Conservation (phyloP, 2,113 vertebrate genomes). For the Rutilus rutilus region DNA sequence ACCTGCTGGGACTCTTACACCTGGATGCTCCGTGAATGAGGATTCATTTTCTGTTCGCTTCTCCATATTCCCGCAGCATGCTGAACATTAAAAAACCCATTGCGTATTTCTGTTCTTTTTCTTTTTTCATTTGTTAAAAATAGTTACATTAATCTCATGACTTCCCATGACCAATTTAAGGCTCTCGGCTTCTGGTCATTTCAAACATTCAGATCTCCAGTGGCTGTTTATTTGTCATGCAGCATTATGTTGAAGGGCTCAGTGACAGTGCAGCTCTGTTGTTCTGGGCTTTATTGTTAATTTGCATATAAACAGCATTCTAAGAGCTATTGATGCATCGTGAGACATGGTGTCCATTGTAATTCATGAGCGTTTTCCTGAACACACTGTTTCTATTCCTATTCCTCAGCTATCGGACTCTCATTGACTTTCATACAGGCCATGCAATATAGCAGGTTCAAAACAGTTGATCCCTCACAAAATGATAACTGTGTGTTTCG, state of each 20-base stretch:
- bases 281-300: slow-evolving; percentile 44
- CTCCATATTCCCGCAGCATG: not conserved
- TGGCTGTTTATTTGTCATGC: slow-evolving; percentile 34
- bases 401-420: slow-evolving; percentile 20
- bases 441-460: slow-evolving; percentile 30
- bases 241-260: slow-evolving; percentile 31
- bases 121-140: slow-evolving; percentile 3
- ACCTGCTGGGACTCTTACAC: slow-evolving; percentile 7
- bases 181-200: not conserved
- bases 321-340: slow-evolving; percentile 44
- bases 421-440: slow-evolving; percentile 3
- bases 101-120: not conserved
- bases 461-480: slow-evolving; percentile 37
- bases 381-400: slow-evolving; percentile 28
- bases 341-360: slow-evolving; percentile 43
- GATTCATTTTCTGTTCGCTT: not conserved
- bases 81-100: not conserved
- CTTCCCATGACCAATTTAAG: not conserved
- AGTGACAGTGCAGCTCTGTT: not conserved
- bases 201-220: slow-evolving; percentile 38
- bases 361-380: slow-evolving; percentile 54
- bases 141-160: slow-evolving; percentile 3
- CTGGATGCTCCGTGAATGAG: not conserved
- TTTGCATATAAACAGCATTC: slow-evolving; percentile 57
- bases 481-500: slow-evolving; percentile 32